Conservation (phyloP, 2,113 vertebrate species). For the Pelmatolapia mariae region DNA sequence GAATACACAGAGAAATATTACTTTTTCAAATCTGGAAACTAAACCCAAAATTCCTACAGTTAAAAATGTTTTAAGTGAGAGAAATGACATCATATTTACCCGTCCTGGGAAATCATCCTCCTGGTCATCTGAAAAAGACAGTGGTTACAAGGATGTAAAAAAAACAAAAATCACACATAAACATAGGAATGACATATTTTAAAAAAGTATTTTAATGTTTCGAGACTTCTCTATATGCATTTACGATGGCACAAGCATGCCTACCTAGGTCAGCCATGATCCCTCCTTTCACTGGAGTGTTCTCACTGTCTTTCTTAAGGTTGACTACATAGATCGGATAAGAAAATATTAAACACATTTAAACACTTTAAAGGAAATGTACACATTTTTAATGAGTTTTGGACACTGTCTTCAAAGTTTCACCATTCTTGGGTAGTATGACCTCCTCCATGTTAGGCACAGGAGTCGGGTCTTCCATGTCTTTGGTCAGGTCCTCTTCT, state of each 20-base stretch:
- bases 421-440: conserved; percentile 92
- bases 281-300: conserved; percentile 96
- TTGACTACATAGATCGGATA: conserved; percentile 75
- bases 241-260: not conserved
- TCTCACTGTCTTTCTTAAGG: conserved; percentile 96
- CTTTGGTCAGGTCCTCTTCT: conserved; percentile 95
- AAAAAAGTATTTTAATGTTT: not conserved
- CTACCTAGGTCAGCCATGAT: conserved; percentile 93
- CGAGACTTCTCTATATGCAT: not conserved
- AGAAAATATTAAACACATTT: not conserved
- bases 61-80: not conserved
- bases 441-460: conserved; percentile 98
- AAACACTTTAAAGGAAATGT: not conserved
- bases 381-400: not conserved
- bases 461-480: conserved; percentile 96
- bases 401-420: not conserved
- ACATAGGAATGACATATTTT: not conserved
- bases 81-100: conserved; percentile 67
- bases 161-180: not conserved
- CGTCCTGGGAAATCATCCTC: conserved; percentile 91
- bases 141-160: not conserved
- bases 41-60: not conserved
- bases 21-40: not conserved
- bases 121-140: conserved; percentile 82
- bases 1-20: not conserved